Base-by-base conservation (phyloP, 2,113 vertebrate genomes). In the Tetraodon nigroviridis region DNA sequence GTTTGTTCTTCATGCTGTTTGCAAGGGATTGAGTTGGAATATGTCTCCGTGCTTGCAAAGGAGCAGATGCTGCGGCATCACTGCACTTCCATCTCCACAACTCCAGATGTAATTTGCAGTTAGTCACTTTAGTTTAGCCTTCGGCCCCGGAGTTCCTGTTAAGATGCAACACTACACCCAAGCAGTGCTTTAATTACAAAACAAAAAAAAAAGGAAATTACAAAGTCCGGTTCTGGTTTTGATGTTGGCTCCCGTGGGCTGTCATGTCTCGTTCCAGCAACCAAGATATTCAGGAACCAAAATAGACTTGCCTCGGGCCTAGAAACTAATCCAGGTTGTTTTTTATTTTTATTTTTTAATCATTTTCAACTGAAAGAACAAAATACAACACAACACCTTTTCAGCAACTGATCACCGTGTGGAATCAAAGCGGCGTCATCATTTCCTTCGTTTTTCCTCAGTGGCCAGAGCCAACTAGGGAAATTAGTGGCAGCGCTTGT, bases 261-360 rank as follows among this genome's bases (percentile, higher is more conserved):
- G 51, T 67, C 65, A 55, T 73, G 73, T 70, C 54, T 53, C 55
- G 50, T 63, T 74, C 58, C 61, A 58, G 32, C 21, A 52, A 63
- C 67, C 72, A 78, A 47, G 55, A 81, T 69, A 79, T 69, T 77
- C 72, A 76, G 55, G 65, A 75, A 61, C 73, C 52, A 66, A 44
- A 80, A 71, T 61, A 69, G 73, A 29, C 18, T 51, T 67, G 76
- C 83, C 65, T 20, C 10, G 24, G 58, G 72, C 67, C 40, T 67
- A 64, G n/a, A 22, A 62, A 69, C 48, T 62, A 69, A 77, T 80
- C 71, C 55, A 24, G 41, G 32, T 44, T 73, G 15, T 52, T 11
- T 51, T 6, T 52, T n/a, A 53, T 56, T 61, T 27, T 42, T 42
- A n/a, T 42, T 48, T 65, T 67, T 63, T 27, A 32, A n/a, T 52